phyloP scores from a whole-genome alignment of 2,888 invertebrate genomes.

The Lasioglossum villosulum region DNA sequence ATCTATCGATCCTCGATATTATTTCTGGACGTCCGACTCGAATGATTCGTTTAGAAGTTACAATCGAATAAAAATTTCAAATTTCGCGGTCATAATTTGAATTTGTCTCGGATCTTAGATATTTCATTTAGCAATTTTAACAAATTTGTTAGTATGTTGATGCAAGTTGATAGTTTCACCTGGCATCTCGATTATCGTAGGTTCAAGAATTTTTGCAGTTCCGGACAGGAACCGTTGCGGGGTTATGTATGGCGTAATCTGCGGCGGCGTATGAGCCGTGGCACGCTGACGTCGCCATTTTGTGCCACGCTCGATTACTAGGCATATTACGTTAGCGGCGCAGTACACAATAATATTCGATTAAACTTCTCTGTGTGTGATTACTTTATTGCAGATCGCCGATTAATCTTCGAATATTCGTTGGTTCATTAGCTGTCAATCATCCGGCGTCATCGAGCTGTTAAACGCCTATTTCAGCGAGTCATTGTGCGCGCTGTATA shows the following conservation, averaged over 20 bases:
- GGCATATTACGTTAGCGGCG: conserved; percentile 58
- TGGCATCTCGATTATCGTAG: no score
- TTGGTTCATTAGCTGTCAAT: conserved; percentile 68
- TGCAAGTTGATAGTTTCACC: not conserved
- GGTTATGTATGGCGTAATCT: conserved; percentile 20
- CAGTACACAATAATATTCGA: conserved; percentile 59
- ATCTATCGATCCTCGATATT: no score
- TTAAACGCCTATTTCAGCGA: conserved; percentile 58
- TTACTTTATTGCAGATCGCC: conserved; percentile 64
- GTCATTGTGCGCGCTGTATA: conserved; percentile 55
- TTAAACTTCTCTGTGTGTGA: conserved; percentile 53
- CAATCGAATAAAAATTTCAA: no score
- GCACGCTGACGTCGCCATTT: conserved; percentile 79
- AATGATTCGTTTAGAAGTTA: no score
- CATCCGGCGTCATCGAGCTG: conserved; percentile 52
- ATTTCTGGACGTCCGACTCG: no score
- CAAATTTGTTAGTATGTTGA: no score
- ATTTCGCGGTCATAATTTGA: no score
- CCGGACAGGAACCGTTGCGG: not conserved
- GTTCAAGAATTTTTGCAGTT: not conserved
- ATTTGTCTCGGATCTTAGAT: no score
- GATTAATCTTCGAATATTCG: conserved; percentile 66
- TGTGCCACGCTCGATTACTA: conserved; percentile 74
- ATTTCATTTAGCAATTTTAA: not conserved
- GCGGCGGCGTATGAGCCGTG: conserved; percentile 69